Evolutionary conservation across 1,140 invertebrate species (phyloP).

Genomic region (Ctenoplectra terminalis): DNA sequence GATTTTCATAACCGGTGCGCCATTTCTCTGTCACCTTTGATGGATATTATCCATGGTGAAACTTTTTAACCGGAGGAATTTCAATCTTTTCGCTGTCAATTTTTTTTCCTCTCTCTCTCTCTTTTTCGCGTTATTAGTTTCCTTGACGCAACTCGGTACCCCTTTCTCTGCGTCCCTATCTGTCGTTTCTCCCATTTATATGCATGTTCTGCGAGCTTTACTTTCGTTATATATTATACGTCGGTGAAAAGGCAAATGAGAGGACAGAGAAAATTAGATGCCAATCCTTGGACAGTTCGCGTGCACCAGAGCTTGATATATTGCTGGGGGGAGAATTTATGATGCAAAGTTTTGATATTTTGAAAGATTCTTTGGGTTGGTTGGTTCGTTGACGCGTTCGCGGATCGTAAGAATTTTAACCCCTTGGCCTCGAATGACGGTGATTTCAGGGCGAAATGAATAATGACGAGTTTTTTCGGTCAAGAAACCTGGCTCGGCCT

Average conservation of each 20-base stretch:
- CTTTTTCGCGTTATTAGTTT: constrained; percentile 31
- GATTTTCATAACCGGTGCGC: not conserved
- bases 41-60: constrained; percentile 29
- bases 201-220: constrained; percentile 22
- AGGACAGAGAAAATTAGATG: constrained; percentile 7
- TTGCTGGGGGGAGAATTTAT: too few relatives aligned
- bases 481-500: too few relatives aligned
- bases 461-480: too few relatives aligned
- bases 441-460: too few relatives aligned
- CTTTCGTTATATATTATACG: constrained; percentile 21
- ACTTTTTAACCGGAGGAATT: constrained; percentile 67
- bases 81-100: constrained; percentile 69
- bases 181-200: constrained; percentile 34
- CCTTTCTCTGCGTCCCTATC: not conserved
- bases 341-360: too few relatives aligned
- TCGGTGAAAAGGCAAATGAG: constrained; percentile 23
- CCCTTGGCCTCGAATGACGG: too few relatives aligned
- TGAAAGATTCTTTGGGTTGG: too few relatives aligned
- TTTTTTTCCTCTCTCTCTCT: constrained; percentile 31
- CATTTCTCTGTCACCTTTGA: constrained; percentile 26
- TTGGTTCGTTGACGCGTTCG: too few relatives aligned
- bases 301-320: too few relatives aligned
- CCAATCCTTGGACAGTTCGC: too few relatives aligned
- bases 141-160: not conserved
- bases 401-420: too few relatives aligned